phyloP scores from a whole-genome alignment of 2,888 invertebrate genomes.

The Hirtodrosophila cameraria region DNA sequence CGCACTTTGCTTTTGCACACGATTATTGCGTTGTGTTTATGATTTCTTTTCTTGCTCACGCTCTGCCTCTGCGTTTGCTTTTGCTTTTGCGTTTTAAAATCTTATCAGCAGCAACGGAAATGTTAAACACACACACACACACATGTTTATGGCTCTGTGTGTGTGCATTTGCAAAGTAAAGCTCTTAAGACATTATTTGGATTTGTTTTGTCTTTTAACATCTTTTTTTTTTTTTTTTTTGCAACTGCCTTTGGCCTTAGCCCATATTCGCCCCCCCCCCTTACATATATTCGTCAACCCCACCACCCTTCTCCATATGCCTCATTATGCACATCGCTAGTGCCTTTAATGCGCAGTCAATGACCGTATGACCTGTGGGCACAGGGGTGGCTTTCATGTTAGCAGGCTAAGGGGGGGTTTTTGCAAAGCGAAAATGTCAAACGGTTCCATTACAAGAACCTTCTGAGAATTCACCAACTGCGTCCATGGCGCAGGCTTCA shows the following conservation, averaged over 20 bases:
- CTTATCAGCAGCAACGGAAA: constrained; percentile 67
- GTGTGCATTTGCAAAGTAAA: constrained; percentile 11
- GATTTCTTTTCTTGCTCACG: constrained; percentile 60
- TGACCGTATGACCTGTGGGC: constrained; percentile 39
- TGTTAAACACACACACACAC: constrained; percentile 29
- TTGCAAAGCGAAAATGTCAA: constrained; percentile 9
- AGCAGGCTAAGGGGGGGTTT: neutral
- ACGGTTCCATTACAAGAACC: constrained; percentile 3
- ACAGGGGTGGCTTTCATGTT: neutral
- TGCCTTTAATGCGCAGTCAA: constrained; percentile 57
- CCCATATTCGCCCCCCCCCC: constrained; percentile 22
- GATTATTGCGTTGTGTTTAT: constrained; percentile 72
- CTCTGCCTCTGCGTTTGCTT: too few relatives aligned
- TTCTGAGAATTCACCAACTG: constrained; percentile 16
- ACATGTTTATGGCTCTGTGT: constrained; percentile 6
- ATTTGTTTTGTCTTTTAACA: too few relatives aligned
- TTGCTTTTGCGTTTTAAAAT: constrained; percentile 74
- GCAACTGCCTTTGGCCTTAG: constrained; percentile 47
- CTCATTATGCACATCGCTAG: constrained; percentile 41
- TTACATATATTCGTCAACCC: neutral
- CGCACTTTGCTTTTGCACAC: constrained; percentile 66
- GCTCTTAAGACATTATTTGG: constrained; percentile 4
- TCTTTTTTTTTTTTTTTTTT: constrained; percentile 16
- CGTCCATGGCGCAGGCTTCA: constrained; percentile 26
- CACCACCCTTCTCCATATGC: constrained; percentile 21